A percentile compares a stretch with the other conserved stretches of the same genome.
Evolutionary conservation across 92 coral and sea anemone genomes (phyloP).

Genomic region (Epizoanthus illoricatus): DNA sequence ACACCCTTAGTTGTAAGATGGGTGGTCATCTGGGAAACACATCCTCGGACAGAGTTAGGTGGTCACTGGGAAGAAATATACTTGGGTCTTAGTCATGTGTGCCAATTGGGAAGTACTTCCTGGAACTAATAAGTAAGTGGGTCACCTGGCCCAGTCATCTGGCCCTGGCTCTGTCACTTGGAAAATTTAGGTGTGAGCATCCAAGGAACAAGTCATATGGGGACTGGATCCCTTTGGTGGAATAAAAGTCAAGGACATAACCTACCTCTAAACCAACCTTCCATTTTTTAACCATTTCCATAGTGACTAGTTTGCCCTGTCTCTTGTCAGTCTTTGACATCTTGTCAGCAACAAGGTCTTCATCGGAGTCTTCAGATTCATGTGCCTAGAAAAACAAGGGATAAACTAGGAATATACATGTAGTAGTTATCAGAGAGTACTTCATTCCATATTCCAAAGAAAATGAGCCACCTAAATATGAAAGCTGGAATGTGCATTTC

Average conservation of each 20-base stretch:
- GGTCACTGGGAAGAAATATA: neutral
- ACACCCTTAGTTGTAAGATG: too few relatives aligned
- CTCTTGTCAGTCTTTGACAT: constrained; percentile 11
- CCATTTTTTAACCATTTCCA: constrained; percentile 91
- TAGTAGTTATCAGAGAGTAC: too few relatives aligned
- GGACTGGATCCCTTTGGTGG: neutral
- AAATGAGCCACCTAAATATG: too few relatives aligned
- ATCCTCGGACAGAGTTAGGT: neutral
- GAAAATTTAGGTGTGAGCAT: too few relatives aligned
- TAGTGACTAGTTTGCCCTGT: constrained; percentile 75
- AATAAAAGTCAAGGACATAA: neutral
- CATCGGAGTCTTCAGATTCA: constrained; percentile 36
- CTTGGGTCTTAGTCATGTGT: neutral
- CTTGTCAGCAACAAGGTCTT: constrained; percentile 31
- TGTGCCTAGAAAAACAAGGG: constrained; percentile 8
- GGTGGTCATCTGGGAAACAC: neutral
- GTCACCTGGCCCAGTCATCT: too few relatives aligned
- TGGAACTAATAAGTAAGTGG: neutral
- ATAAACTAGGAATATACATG: too few relatives aligned
- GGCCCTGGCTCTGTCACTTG: too few relatives aligned
- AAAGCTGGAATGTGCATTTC: too few relatives aligned
- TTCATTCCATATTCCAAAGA: too few relatives aligned
- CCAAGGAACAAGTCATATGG: neutral
- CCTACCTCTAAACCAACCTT: constrained; percentile 78
- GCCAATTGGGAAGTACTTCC: neutral